phyloP scores from a whole-genome alignment of 2,888 invertebrate genomes.

The Calliopum simillimum region DNA sequence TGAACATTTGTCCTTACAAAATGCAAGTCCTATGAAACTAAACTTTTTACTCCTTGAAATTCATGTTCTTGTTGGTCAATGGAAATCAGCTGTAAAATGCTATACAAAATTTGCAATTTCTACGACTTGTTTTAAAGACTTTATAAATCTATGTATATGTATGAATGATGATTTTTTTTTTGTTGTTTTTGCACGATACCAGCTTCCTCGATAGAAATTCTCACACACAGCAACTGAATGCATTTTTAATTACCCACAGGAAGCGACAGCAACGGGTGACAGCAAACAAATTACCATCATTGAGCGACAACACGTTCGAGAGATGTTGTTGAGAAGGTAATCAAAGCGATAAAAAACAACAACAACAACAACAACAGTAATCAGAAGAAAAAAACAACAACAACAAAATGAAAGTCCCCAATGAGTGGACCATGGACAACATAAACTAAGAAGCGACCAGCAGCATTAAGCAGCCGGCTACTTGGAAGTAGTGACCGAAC shows the following conservation, averaged over 20 bases:
- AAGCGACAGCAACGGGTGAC: slow-evolving; percentile 40
- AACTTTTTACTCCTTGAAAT: too few relatives aligned
- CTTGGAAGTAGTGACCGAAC: neutral
- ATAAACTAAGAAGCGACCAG: neutral
- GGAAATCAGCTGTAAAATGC: neutral
- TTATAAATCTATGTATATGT: neutral
- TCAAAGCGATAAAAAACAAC: slow-evolving; percentile 11
- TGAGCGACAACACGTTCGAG: slow-evolving; percentile 7
- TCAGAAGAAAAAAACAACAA: neutral
- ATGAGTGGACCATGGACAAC: neutral
- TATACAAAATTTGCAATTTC: slow-evolving; percentile 3
- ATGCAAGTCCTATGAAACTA: too few relatives aligned
- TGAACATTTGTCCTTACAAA: too few relatives aligned
- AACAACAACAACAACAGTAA: neutral
- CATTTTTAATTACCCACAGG: slow-evolving; percentile 52
- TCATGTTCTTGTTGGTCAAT: neutral
- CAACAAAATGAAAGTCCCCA: slow-evolving; percentile 10
- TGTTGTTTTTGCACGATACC: too few relatives aligned
- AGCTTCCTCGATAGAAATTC: slow-evolving; percentile 11
- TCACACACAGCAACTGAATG: slow-evolving; percentile 37
- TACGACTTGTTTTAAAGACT: slow-evolving; percentile 2
- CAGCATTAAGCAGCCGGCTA: too few relatives aligned
- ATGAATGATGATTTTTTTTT: too few relatives aligned
- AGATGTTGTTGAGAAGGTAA: slow-evolving; percentile 1
- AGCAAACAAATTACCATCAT: slow-evolving; percentile 25